Conservation (phyloP, 2,113 vertebrate genomes). For the Corythoichthys intestinalis region DNA sequence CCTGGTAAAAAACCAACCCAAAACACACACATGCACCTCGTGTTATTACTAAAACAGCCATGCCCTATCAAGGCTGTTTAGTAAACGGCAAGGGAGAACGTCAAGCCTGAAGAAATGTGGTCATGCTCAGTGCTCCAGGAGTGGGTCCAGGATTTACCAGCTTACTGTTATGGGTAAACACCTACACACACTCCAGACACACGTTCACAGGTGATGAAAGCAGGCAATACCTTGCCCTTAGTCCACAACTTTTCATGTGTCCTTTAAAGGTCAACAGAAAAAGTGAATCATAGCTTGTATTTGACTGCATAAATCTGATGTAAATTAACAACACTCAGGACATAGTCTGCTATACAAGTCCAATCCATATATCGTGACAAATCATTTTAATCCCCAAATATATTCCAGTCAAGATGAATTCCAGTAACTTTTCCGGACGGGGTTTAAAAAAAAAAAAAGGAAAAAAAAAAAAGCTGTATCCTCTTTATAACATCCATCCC, state of each 20-base stretch:
- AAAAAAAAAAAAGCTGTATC: conserved; percentile 6
- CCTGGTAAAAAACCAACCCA: conserved; percentile 55
- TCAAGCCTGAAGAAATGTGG: conserved; percentile 64
- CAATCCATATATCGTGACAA: neutral
- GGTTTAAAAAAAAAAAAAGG: neutral
- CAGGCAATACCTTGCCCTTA: conserved; percentile 20
- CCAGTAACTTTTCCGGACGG: conserved; percentile 10
- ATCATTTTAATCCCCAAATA: neutral
- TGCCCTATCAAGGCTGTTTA: conserved; percentile 71
- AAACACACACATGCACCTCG: conserved; percentile 56
- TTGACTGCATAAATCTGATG: neutral
- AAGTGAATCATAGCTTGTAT: neutral
- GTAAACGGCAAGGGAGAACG: conserved; percentile 67
- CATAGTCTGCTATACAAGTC: neutral
- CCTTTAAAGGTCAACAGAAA: conserved; percentile 44
- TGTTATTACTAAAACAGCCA: conserved; percentile 75
- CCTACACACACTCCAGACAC: conserved; percentile 66
- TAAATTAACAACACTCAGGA: neutral
- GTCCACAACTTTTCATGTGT: conserved; percentile 22
- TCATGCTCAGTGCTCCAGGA: conserved; percentile 52
- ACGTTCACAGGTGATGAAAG: conserved; percentile 57
- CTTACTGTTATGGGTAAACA: conserved; percentile 74
- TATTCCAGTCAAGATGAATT: conserved; percentile 13
- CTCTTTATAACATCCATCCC: conserved; percentile 19
- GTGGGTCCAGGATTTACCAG: conserved; percentile 45